A percentile compares a stretch with the other conserved stretches of the same genome.
Evolutionary conservation across 2,888 invertebrate species (phyloP).

Genomic region (Entomobrya proxima): DNA sequence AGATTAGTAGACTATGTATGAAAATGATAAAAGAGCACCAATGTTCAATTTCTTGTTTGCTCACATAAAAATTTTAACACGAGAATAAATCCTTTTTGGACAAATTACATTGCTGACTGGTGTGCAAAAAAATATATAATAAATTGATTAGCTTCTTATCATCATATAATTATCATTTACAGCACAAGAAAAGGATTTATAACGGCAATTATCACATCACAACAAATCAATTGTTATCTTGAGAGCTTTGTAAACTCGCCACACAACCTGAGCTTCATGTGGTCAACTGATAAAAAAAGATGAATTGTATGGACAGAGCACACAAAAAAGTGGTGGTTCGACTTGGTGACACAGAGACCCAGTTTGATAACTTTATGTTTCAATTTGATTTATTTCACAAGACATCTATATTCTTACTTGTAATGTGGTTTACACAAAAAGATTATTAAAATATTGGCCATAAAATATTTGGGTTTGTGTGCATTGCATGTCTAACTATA

Average conservation of each 20-base stretch:
- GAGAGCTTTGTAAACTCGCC: background rate
- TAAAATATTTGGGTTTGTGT: conserved; percentile 33
- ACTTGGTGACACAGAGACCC: conserved; percentile 51
- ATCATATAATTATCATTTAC: background rate
- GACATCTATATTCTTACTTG: background rate
- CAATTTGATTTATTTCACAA: conserved; percentile 34
- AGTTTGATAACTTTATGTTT: conserved; percentile 49
- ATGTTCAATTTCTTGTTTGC: background rate
- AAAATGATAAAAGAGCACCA: background rate
- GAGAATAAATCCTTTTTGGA: conserved; percentile 39
- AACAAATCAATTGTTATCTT: conserved; percentile 42
- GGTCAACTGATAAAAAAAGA: conserved; percentile 21
- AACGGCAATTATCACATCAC: conserved; percentile 4
- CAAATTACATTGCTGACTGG: conserved; percentile 1
- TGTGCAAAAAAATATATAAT: background rate
- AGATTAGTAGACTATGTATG: background rate
- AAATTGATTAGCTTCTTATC: conserved; percentile 26
- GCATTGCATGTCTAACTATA: background rate
- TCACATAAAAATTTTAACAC: conserved; percentile 21
- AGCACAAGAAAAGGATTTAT: conserved; percentile 37
- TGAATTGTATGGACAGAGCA: no score
- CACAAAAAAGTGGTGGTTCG: background rate
- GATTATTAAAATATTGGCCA: background rate
- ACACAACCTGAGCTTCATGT: no score
- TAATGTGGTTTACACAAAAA: background rate